Percentiles rank a stretch among this genome's conserved stretches.
These are phyloP conservation scores for Acronicta psi DNA, from an alignment of 2,888 invertebrate genomes.

Conservation along the genomic window DNA sequence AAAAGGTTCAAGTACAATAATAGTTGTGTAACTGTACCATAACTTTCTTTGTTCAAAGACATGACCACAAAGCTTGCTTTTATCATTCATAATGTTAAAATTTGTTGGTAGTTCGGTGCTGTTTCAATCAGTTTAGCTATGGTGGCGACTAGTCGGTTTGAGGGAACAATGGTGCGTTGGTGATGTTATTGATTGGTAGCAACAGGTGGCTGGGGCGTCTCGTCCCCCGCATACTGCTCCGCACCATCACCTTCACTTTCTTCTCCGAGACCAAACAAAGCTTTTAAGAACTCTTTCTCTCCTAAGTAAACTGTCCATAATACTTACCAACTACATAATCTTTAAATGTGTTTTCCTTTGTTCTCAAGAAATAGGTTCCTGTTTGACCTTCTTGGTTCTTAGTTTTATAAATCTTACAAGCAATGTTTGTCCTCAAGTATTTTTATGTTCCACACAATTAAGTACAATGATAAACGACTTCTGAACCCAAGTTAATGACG, in stretches of 20 bases:
- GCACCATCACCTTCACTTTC: conserved; percentile 74
- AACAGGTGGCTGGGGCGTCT: conserved; percentile 84
- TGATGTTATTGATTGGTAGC: conserved; percentile 85
- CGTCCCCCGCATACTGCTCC: conserved; percentile 70
- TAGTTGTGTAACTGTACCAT: conserved; percentile 24
- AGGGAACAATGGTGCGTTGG: conserved; percentile 79
- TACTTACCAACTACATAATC: conserved; percentile 24
- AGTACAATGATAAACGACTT: conserved; percentile 34
- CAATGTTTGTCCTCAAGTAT: conserved; percentile 12
- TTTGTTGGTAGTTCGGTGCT: conserved; percentile 44
- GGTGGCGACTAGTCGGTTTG: conserved; percentile 64
- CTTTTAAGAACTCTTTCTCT: conserved; percentile 40
- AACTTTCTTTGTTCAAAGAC: conserved; percentile 20
- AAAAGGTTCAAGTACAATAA: conserved; percentile 21
- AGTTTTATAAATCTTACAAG: conserved; percentile 20
- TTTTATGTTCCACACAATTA: conserved; percentile 32
- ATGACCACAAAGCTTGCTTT: conserved; percentile 32
- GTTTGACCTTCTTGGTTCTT: not conserved
- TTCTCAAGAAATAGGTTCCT: conserved; percentile 10
- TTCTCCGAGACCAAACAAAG: conserved; percentile 57
- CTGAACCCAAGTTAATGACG: conserved; percentile 29
- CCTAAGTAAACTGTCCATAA: conserved; percentile 29
- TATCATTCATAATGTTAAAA: conserved; percentile 28
- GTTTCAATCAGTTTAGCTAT: conserved; percentile 55
- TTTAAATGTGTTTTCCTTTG: conserved; percentile 17